Evolutionary conservation across 2,888 invertebrate species (phyloP).

Genomic region (Drosophila cracens): DNA sequence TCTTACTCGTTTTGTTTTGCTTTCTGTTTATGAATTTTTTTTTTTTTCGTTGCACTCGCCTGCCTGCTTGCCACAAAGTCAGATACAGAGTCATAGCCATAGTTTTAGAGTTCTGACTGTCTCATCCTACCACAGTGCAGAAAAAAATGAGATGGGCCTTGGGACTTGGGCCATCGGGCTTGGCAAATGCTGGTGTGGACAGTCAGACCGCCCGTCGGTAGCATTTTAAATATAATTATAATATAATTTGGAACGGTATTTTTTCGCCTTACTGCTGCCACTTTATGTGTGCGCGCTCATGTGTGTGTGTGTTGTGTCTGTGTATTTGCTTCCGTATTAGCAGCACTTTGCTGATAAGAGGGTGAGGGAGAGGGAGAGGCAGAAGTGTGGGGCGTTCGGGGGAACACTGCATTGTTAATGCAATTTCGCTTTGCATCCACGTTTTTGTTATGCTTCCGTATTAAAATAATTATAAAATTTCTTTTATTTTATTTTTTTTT

Average conservation of each 20-base stretch:
- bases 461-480: slow-evolving; percentile 77
- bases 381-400: not conserved
- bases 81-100: slow-evolving; percentile 29
- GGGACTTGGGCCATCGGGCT: not conserved
- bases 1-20: not conserved
- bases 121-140: not conserved
- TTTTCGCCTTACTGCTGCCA: slow-evolving; percentile 57
- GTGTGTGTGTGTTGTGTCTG: slow-evolving; percentile 31
- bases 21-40: not conserved
- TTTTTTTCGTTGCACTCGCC: slow-evolving; percentile 25
- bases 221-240: slow-evolving; percentile 81
- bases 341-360: slow-evolving; percentile 53
- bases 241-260: slow-evolving; percentile 78
- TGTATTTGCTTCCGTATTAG: slow-evolving; percentile 50
- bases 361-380: not conserved
- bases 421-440: slow-evolving; percentile 72
- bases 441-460: slow-evolving; percentile 72
- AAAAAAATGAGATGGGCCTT: not conserved
- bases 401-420: slow-evolving; percentile 73
- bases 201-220: slow-evolving; percentile 48
- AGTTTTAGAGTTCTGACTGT: slow-evolving; percentile 22
- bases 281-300: slow-evolving; percentile 29
- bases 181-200: slow-evolving; percentile 22
- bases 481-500: slow-evolving; percentile 50
- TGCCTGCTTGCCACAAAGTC: slow-evolving; percentile 36